Evolutionary conservation across 2,797 vertebrate species (phyloP).

Genomic region (Limnodromus scolopaceus): DNA sequence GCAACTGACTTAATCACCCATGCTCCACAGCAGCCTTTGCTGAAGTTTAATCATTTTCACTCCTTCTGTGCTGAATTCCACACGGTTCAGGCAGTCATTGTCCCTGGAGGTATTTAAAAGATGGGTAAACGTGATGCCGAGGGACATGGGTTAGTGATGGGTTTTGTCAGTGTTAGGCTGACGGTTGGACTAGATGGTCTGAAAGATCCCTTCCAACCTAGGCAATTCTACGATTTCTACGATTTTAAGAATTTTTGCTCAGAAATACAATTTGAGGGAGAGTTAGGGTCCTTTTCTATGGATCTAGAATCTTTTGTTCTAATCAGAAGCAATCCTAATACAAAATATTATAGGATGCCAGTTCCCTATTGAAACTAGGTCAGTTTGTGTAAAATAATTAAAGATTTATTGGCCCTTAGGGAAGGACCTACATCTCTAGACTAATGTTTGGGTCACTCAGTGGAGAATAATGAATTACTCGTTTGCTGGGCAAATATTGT

Average conservation of each 20-base stretch:
- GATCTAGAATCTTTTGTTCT: neutral
- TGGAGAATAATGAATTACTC: neutral
- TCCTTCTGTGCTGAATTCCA: neutral
- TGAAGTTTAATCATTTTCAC: neutral
- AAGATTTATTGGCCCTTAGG: slow-evolving; percentile 50
- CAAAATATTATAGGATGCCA: neutral
- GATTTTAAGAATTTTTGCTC: neutral
- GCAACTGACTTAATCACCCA: neutral
- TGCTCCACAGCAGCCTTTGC: neutral
- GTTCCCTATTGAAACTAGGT: slow-evolving; percentile 33
- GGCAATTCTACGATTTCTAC: too few species aligned
- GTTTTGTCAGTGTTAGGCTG: too few species aligned
- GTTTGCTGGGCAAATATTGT: neutral
- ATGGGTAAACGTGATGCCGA: too few species aligned
- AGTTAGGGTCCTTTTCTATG: neutral
- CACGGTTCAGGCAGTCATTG: neutral
- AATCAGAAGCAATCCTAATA: neutral
- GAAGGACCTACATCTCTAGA: neutral
- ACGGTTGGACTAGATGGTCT: too few species aligned
- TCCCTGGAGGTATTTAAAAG: too few species aligned
- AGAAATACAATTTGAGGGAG: neutral
- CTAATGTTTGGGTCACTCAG: neutral
- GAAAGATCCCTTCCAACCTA: too few species aligned
- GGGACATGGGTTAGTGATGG: too few species aligned
- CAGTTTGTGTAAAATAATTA: slow-evolving; percentile 62